Base-by-base conservation (phyloP, 2,113 vertebrate species). In the Vombatus ursinus region DNA sequence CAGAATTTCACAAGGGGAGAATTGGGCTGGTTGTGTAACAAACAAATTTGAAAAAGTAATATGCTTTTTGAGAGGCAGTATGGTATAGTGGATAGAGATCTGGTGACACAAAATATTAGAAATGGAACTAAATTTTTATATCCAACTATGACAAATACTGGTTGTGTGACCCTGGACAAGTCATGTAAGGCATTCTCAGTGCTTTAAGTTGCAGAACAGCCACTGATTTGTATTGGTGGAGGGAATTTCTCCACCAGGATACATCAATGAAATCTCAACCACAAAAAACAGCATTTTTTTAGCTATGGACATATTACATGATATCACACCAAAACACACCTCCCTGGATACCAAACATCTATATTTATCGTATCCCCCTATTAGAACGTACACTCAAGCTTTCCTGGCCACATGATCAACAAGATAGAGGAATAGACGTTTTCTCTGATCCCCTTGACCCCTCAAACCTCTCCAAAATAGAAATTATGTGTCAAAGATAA, bases 111-210 rank as follows among this genome's bases (percentile, higher is more conserved):
- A 44, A 84, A 44, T 44, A 84, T 84, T 44, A 44, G n/a, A 84
- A 37, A 84, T 84, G 37, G 19, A 84, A 44, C n/a, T 84, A 37
- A 16, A 92, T 48, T 19, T 94, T 91, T 90, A 94, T 96, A 84
- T 94, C 91, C 48, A n/a, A n/a, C n/a, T n/a, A n/a, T n/a, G n/a
- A 37, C n/a, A 57, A 48, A 96, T 91, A 91, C 54, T n/a, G 48
- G 28, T 44, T 94, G n/a, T 84, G 25, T 97, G 16, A 47, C 2
- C 54, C 54, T 57, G 48, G 14, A 28, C 93, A 94, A 95, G 90
- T 91, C 37, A 77, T 37, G 22, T 77, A 61, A 61, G 31, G 57
- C 31, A 68, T 37, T 37, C 57, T 37, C 14, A 61, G 26, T 28
- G 54, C 8, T 10, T 61, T 61, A 19, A 68, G 5, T 68, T 68